Evolutionary conservation across 2,797 vertebrate genomes (phyloP).

Genomic region (Coluber constrictor): DNA sequence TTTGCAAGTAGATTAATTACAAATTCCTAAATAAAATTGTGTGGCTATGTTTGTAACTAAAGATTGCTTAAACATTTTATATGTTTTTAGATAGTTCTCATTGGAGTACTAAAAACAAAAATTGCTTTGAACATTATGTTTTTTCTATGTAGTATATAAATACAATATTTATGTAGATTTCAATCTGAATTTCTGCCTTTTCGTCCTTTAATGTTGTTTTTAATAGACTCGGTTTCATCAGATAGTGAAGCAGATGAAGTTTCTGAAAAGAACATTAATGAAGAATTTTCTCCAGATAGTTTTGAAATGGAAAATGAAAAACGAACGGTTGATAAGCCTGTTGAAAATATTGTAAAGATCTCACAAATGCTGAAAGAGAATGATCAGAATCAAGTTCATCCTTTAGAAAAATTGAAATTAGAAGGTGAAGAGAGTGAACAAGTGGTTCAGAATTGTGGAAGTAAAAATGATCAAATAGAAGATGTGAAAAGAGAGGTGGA

Average conservation of each 20-base stretch:
- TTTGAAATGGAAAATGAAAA: constrained; percentile 75
- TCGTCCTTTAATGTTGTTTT: constrained; percentile 24
- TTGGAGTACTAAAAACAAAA: not conserved
- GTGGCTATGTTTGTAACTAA: not conserved
- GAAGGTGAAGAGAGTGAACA: constrained; percentile 73
- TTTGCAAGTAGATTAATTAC: too few relatives aligned
- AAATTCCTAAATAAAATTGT: not conserved
- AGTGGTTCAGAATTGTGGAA: constrained; percentile 69
- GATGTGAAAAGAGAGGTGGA: constrained; percentile 74
- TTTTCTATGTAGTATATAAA: not conserved
- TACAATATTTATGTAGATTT: not conserved
- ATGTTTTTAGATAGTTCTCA: not conserved
- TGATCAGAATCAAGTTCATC: constrained; percentile 67
- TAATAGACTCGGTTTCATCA: constrained; percentile 87
- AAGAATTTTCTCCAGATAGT: constrained; percentile 71
- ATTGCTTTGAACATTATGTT: not conserved
- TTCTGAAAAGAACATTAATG: constrained; percentile 82
- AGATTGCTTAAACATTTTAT: not conserved
- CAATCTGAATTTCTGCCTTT: not conserved
- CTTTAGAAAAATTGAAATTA: constrained; percentile 70
- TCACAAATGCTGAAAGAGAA: constrained; percentile 69
- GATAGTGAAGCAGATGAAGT: constrained; percentile 88
- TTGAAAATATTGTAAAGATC: constrained; percentile 73
- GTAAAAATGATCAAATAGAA: constrained; percentile 68
- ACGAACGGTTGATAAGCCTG: constrained; percentile 60